Evolutionary conservation across 2,113 vertebrate species (phyloP), one percentile per base, ranked within the genome.

Genomic region (Pelvicachromis taeniatus): DNA sequence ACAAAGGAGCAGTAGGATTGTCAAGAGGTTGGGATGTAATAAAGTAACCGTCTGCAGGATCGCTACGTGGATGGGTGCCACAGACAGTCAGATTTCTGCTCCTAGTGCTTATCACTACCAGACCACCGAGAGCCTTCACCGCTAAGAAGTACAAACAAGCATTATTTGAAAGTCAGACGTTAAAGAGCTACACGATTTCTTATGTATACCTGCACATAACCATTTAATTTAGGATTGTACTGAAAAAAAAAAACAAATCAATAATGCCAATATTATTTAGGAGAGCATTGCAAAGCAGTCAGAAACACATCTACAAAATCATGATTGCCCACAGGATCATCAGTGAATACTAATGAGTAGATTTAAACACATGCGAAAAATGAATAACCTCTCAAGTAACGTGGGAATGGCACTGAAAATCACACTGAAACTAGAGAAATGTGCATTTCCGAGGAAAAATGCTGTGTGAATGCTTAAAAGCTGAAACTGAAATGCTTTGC

Each of bases 51-150:
- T 95, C 94, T 79, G 92, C 84, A 54, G 70, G 38, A 54, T 95
- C 92, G 12, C 85, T 88, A 19, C 33, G 82, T 54, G 95, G 88
- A 48, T 85, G 80, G 56, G 92, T 93, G 97, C 97, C 98, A 80
- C 95, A 95, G 82, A 96, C 90, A 14, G 95, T 93, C 54, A 97
- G 29, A 85, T 94, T 96, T 95, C 93, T 80, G 84, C 86, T 77
- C 90, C 23, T 0, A 31, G 21, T 21, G 95, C 94, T 78, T 23
- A 84, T 77, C 87, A 93, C 90, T 35, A 81, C 91, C 90, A 98
- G 82, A 85, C 83, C 93, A 73, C 63, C 82, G 81, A 96, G 96
- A 17, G 95, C 93, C 77, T 91, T 97, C 89, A 97, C 81, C n/a
- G 91, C 97, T 96, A 73, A 54, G 19, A 84, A 52, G 70, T 3